Percentiles rank a stretch among this genome's conserved stretches.
phyloP scores from a whole-genome alignment of 1,140 invertebrate species.

The Brachionus manjavacas region DNA sequence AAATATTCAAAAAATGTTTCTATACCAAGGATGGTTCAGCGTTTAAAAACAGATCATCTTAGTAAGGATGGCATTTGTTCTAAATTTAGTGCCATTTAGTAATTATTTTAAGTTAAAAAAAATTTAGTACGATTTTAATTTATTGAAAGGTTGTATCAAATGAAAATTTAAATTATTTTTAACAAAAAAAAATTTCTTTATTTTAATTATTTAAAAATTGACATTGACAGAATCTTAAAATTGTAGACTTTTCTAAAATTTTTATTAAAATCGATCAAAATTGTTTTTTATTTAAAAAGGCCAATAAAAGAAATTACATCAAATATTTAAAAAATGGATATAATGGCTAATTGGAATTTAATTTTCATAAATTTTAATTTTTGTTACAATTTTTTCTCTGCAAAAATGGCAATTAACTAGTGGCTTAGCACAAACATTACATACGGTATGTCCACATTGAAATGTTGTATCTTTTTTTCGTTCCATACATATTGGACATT shows the following conservation, averaged over 20 bases:
- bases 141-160: not conserved
- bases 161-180: not conserved
- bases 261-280: conserved; percentile 21
- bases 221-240: not conserved
- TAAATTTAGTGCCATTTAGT: not conserved
- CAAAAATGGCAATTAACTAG: conserved; percentile 85
- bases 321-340: not conserved
- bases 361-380: conserved; percentile 68
- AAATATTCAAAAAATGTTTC: not conserved
- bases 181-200: not conserved
- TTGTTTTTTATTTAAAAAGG: not conserved
- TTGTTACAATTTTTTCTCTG: conserved; percentile 77
- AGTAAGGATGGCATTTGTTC: not conserved
- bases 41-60: not conserved
- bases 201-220: not conserved
- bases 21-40: not conserved
- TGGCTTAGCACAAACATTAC: conserved; percentile 73
- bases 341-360: not conserved
- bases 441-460: conserved; percentile 80
- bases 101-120: not conserved
- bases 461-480: conserved; percentile 74
- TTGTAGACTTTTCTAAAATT: not conserved
- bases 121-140: not conserved
- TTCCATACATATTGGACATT: conserved; percentile 65
- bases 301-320: not conserved